Evolutionary conservation across 2,113 vertebrate species (phyloP).

Genomic region (Argyrosomus japonicus): DNA sequence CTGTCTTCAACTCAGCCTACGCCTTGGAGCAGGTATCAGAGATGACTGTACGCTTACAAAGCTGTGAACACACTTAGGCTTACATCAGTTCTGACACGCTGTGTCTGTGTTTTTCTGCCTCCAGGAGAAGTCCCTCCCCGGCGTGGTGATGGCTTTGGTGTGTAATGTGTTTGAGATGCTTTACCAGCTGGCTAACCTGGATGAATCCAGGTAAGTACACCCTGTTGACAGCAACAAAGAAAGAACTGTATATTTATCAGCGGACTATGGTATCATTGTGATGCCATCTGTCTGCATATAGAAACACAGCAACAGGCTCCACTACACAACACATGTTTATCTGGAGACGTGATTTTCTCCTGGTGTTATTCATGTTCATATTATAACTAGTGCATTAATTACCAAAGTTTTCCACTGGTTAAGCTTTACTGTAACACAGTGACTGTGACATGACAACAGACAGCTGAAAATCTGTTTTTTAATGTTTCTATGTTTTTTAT

Average conservation of each 20-base stretch:
- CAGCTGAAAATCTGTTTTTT: not conserved
- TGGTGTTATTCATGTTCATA: not conserved
- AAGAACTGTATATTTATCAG: not conserved
- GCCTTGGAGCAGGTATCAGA: constrained; percentile 91
- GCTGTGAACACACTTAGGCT: not conserved
- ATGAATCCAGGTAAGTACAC: constrained; percentile 91
- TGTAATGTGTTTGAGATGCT: constrained; percentile 99
- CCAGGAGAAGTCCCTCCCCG: constrained; percentile 97
- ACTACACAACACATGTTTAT: too few relatives aligned
- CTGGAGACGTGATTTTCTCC: too few relatives aligned
- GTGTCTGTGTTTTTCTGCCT: constrained; percentile 39
- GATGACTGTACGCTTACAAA: too few relatives aligned
- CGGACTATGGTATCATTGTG: too few relatives aligned
- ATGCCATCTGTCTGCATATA: not conserved
- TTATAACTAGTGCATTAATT: not conserved
- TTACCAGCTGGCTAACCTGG: constrained; percentile 97
- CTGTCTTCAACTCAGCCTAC: constrained; percentile 91
- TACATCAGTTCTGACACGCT: not conserved
- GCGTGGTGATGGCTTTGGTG: constrained; percentile 98
- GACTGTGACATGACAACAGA: not conserved
- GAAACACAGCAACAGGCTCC: too few relatives aligned
- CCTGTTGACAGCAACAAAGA: not conserved
- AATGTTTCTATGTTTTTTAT: not conserved
- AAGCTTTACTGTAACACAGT: not conserved
- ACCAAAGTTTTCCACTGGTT: not conserved